Percentiles rank a stretch among this genome's conserved stretches.
Conservation (phyloP, 2,888 invertebrate genomes). For the Acleris laterana region DNA sequence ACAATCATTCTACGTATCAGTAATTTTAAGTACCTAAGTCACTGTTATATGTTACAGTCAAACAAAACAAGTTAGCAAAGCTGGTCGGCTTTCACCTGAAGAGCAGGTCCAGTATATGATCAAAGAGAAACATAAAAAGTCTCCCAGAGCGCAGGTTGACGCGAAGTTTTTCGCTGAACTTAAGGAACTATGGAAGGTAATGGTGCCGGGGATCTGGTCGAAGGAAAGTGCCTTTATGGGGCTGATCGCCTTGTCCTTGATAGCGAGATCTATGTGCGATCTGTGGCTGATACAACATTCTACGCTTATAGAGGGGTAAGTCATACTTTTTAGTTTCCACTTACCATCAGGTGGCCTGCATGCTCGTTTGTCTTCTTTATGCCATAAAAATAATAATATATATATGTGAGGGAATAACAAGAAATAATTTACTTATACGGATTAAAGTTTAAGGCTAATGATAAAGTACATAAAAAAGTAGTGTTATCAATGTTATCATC, state of each 20-base stretch:
- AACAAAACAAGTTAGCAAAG: conserved; percentile 50
- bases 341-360: too few species aligned
- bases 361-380: too few species aligned
- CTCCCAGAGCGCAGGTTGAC: conserved; percentile 90
- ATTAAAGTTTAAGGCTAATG: too few species aligned
- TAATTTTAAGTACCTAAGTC: background rate
- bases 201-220: conserved; percentile 91
- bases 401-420: too few species aligned
- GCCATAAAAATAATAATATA: too few species aligned
- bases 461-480: too few species aligned
- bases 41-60: conserved; percentile 40
- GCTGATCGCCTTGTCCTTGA: conserved; percentile 91
- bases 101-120: conserved; percentile 92
- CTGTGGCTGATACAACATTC: conserved; percentile 98
- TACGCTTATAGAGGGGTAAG: conserved; percentile 95
- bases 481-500: too few species aligned
- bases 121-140: conserved; percentile 86
- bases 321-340: conserved; percentile 27
- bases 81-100: conserved; percentile 75
- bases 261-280: conserved; percentile 96
- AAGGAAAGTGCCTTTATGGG: conserved; percentile 90
- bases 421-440: too few species aligned
- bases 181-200: conserved; percentile 87
- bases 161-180: conserved; percentile 89
- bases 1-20: background rate